Percentiles rank a stretch among this genome's conserved stretches.
Evolutionary conservation across 2,888 invertebrate species (phyloP).

Genomic region (Zhuqinia jingwanae): DNA sequence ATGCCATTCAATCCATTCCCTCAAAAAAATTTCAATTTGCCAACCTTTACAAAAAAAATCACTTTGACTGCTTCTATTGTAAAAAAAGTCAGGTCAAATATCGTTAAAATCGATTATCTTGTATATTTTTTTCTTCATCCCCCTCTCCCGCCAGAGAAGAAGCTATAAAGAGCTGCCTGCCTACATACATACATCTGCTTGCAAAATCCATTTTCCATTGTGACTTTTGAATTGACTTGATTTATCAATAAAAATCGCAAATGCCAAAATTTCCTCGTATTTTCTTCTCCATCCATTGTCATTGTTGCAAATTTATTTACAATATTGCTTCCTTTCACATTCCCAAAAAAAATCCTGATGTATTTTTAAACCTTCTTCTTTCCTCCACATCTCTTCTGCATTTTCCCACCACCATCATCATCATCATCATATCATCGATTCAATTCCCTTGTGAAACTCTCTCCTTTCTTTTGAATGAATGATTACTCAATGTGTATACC

Average conservation of each 20-base stretch:
- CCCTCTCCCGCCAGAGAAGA: no score
- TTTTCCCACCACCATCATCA: no score
- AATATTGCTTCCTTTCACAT: background rate
- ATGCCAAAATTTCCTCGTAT: background rate
- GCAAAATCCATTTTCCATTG: no score
- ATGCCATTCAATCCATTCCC: background rate
- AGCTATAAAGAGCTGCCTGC: no score
- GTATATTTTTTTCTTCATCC: no score
- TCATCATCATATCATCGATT: background rate
- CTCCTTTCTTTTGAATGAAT: background rate
- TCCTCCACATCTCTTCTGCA: no score
- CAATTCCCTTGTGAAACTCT: background rate
- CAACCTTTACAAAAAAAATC: background rate
- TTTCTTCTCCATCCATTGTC: background rate
- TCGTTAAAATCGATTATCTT: background rate
- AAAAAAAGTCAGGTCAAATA: background rate
- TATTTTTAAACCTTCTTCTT: background rate
- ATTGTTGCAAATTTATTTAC: background rate
- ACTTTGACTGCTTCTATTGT: background rate
- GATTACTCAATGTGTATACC: background rate
- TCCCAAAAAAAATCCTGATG: no score
- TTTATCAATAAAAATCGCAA: conserved; percentile 7
- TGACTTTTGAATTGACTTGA: background rate
- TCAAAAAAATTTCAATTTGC: background rate
- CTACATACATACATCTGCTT: background rate